Evolutionary conservation across 2,888 invertebrate species (phyloP).

Genomic region (Copidosoma aretas): DNA sequence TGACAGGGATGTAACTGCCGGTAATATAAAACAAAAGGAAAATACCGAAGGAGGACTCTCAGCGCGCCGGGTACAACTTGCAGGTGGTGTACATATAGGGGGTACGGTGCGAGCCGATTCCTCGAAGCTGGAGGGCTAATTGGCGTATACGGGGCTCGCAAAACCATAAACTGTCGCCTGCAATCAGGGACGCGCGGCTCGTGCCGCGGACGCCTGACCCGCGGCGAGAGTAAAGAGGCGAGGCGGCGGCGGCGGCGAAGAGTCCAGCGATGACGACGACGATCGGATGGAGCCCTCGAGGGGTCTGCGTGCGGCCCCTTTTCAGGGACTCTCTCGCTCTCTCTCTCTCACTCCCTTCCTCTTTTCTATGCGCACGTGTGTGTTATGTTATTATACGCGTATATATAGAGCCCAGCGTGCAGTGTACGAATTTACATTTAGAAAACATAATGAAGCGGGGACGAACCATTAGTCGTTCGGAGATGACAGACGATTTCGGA

Average conservation of each 20-base stretch:
- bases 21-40: constrained; percentile 35
- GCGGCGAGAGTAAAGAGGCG: not conserved
- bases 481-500: constrained; percentile 63
- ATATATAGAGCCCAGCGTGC: constrained; percentile 37
- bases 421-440: constrained; percentile 62
- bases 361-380: constrained; percentile 39
- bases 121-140: constrained; percentile 60
- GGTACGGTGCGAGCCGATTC: constrained; percentile 46
- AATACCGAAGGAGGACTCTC: not conserved
- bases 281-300: not conserved
- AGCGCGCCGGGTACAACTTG: not conserved
- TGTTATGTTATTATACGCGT: too few species aligned
- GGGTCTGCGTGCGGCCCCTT: not conserved
- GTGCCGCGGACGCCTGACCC: constrained; percentile 10
- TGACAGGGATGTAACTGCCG: constrained; percentile 30
- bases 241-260: not conserved
- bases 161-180: constrained; percentile 62
- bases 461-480: constrained; percentile 62
- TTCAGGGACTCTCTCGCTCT: not conserved
- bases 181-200: constrained; percentile 54
- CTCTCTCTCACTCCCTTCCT: not conserved
- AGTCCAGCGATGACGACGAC: not conserved
- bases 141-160: constrained; percentile 55
- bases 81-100: not conserved
- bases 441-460: constrained; percentile 63